These are phyloP conservation scores for Lasioglossum oenotherae DNA, from an alignment of 2,888 invertebrate species.

Conservation along the genomic window DNA sequence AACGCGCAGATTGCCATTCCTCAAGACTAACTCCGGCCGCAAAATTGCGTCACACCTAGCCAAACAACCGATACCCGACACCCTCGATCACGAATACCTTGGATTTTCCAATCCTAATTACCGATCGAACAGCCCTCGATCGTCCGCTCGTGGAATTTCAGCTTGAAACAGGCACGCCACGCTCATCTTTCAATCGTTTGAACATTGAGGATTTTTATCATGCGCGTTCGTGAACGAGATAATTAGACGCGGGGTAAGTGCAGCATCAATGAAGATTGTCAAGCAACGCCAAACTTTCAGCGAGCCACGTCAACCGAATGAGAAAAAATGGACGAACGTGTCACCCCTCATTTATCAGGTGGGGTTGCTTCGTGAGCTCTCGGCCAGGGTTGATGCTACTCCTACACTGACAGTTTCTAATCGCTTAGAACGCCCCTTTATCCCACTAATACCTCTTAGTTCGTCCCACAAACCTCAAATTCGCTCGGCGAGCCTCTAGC, in stretches of 20 bases:
- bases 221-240: background rate
- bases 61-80: slow-evolving; percentile 50
- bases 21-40: slow-evolving; percentile 62
- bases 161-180: background rate
- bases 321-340: background rate
- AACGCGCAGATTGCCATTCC: slow-evolving; percentile 64
- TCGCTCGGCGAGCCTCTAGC: background rate
- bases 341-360: background rate
- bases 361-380: background rate
- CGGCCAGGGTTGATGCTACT: background rate
- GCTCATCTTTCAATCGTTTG: background rate
- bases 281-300: background rate
- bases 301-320: background rate
- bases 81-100: slow-evolving; percentile 43
- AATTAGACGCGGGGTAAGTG: background rate
- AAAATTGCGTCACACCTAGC: slow-evolving; percentile 59
- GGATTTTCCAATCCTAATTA: slow-evolving; percentile 66
- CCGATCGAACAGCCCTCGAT: slow-evolving; percentile 23
- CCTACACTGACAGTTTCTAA: slow-evolving; percentile 8
- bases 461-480: background rate
- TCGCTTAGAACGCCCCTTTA: slow-evolving; percentile 5
- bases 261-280: background rate
- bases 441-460: background rate
- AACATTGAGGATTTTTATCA: background rate
- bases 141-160: background rate